Base-by-base conservation (phyloP, 2,797 vertebrate species). In the Gambelia wislizenii region DNA sequence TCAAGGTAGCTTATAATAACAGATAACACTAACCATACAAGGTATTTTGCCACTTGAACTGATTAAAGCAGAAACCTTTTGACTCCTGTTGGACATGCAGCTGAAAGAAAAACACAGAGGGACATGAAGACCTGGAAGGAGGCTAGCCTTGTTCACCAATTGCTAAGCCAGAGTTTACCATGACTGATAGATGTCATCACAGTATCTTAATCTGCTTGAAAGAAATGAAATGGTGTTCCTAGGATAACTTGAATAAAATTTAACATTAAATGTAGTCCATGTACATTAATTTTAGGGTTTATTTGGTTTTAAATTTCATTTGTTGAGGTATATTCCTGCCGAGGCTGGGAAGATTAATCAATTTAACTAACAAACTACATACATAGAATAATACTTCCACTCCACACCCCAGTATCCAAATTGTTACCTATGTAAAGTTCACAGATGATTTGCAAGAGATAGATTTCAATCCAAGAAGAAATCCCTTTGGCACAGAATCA, bases 401-500 rank as follows among this genome's bases (percentile, higher is more conserved):
- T 36, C 3, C 74, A 22, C n/a, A 59, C 47, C 10, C 64, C 27
- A 4, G 3, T 74, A 10, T 84, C 75, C 56, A 88, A 49, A 92
- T 44, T 39, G 12, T 54, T 33, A 75, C 75, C 75, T 79, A 82
- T 20, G 33, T 20, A 82, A 88, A 80, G 49, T 81, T 84, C 56
- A 75, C 56, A 86, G 33, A 76, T 20, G 39, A 39, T 80, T 39
- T 83, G 47, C 72, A 78, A 69, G 14, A 49, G 44, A 39, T 9
- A 44, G 49, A 83, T 76, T 89, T 85, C n/a, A 61, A 61, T 85
- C 67, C 27, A 76, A 16, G 30, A 47, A 61, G 16, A 49, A 27
- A 33, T 36, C 18, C 36, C 30, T 67, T 69, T 83, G 90, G 87
- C 47, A 74, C 44, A 75, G 82, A 87, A 70, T 84, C 44, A 86